Base-by-base conservation (phyloP, 2,113 vertebrate genomes). In the Melanostigma gelatinosum region DNA sequence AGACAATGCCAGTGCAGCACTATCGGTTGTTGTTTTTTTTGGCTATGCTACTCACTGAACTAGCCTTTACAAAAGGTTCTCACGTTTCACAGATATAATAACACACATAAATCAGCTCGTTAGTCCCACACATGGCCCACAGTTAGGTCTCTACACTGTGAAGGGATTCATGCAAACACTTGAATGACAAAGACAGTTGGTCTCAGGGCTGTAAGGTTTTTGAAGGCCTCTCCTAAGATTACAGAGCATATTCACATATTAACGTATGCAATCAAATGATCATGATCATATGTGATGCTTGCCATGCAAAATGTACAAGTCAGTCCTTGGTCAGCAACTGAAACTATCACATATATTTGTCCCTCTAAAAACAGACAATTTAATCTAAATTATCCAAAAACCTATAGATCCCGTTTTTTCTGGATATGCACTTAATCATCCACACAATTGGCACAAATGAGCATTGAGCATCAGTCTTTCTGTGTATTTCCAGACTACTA, bases 141-240 rank as follows among this genome's bases (percentile, higher is more conserved):
- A 34, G 27, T 58, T 11, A 55, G 8, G 20, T 58, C 20, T 3
- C 58, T 13, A 3, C 6, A 24, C 32, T 63, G 40, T n/a, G 46
- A 78, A 63, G 63, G 38, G 69, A 29, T 58, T 27, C 24, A 54
- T 24, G 24, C 20, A 54, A 54, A 54, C 55, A 58, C n/a, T 58
- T 29, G 55, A 24, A 24, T 24, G 24, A 62, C 24, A 24, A 72
- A 44, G 7, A 44, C n/a, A 27, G 54, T 57, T 57, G 50, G 40
- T 60, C 27, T 46, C 4, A 32, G 0, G 32, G 38, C 20, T 20
- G 15, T 32, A n/a, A 55, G 10, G 6, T 15, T 34, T 57, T 54
- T 38, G 1, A 70, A 11, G 36, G 6, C 15, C 24, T 72, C 22
- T 57, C 18, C 29, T 70, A 8, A 36, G 3, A 48, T 22, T 34